A percentile compares a stretch with the other conserved stretches of the same genome.
These are phyloP conservation scores for Yasuhikotakia modesta DNA, from an alignment of 2,797 vertebrate genomes.

Conservation along the genomic window DNA sequence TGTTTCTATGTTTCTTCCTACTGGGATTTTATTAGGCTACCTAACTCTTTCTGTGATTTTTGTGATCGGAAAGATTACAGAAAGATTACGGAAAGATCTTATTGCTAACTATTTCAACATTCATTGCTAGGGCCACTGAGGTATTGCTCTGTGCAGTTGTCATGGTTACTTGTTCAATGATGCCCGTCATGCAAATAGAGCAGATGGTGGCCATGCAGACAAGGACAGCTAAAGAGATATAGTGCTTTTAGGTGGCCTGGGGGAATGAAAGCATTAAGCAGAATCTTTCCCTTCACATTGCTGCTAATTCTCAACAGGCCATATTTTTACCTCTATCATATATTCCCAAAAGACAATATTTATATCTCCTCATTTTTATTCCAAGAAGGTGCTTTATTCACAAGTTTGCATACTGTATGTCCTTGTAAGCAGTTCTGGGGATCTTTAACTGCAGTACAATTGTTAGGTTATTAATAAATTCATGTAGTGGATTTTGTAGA, in stretches of 20 bases:
- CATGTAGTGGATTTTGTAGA: too few relatives aligned
- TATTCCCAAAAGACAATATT: background rate
- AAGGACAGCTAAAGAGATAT: constrained; percentile 32
- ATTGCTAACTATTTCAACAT: constrained; percentile 17
- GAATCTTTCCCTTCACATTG: background rate
- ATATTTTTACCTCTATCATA: too few relatives aligned
- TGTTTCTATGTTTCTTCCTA: too few relatives aligned
- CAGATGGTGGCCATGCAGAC: constrained; percentile 48
- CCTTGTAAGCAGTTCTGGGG: background rate
- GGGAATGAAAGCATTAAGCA: constrained; percentile 23
- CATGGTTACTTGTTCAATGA: constrained; percentile 48
- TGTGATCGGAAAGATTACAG: too few relatives aligned
- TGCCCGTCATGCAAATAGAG: constrained; percentile 43
- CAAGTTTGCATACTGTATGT: background rate
- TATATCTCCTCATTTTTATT: background rate
- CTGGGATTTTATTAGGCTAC: too few relatives aligned
- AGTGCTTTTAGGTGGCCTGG: constrained; percentile 25
- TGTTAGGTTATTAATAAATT: too few relatives aligned
- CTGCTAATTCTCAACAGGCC: background rate
- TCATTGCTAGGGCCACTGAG: constrained; percentile 17
- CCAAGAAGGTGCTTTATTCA: background rate
- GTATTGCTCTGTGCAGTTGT: constrained; percentile 42
- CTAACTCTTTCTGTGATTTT: too few relatives aligned
- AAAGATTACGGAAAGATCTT: background rate
- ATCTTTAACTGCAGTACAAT: background rate